Base-by-base conservation (phyloP, 2,797 vertebrate genomes). In the Pseudomugil tenellus region DNA sequence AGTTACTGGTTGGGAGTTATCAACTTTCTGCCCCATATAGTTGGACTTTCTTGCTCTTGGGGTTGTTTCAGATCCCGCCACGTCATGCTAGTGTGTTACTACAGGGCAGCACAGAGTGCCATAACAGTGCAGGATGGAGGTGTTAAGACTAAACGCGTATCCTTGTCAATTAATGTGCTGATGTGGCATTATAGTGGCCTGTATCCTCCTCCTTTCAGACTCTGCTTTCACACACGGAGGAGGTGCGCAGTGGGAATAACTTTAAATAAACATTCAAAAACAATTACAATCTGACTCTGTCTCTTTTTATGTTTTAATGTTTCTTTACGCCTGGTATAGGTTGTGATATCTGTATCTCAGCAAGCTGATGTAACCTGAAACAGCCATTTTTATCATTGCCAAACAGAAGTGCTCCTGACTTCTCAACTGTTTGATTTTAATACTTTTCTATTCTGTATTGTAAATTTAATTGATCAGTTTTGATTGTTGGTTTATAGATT, bases 201-300 rank as follows among this genome's bases (percentile, higher is more conserved):
- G 78, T 95, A 95, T 95, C 95, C 95, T 96, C 96, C 92, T 93
- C 96, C 95, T 86, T 96, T 96, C 95, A 95, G 96, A 96, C 93
- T 96, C 86, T 41, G 59, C 83, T 87, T 91, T 89, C 90, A 90
- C 90, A 91, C 88, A 83, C 79, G 79, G 84, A 84, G 86, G 83
- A 81, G 75, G 78, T 48, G 80, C 41, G 76, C 78, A 79, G 80
- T 54, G 85, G 83, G 90, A 65, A 76, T 84, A 85, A 84, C 78
- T 91, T 89, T 88, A 89, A 93, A 91, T 92, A 92, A 92, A 92
- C 77, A 79, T 80, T 83, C 72, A 86, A 84, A 87, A 58, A 76
- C 64, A 69, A 72, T 28, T 63, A 58, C 41, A 13, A 56, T 56
- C 68, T 53, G 25, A 1, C 39, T 73, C 39, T 77, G 81, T 79